Percentiles rank a stretch among this genome's conserved stretches.
These are phyloP conservation scores for Onychostoma macrolepis DNA, from an alignment of 2,113 vertebrate genomes.

Conservation along the genomic window DNA sequence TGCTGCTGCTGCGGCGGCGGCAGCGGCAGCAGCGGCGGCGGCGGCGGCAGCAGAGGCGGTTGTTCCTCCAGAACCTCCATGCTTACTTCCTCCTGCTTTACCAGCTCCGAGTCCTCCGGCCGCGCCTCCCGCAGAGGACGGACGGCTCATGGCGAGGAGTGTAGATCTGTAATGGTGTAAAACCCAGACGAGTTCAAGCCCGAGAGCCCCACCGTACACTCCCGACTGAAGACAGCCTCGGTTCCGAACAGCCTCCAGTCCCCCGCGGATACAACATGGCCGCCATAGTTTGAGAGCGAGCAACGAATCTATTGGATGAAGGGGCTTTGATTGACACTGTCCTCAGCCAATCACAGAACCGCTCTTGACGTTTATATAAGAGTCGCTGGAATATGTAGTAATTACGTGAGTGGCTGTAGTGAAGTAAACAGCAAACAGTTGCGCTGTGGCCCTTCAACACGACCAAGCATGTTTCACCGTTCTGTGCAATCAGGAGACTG, in stretches of 20 bases:
- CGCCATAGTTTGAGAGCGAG: slow-evolving; percentile 64
- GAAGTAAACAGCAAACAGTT: slow-evolving; percentile 11
- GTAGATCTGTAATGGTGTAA: slow-evolving; percentile 28
- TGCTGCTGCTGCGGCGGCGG: too few species aligned
- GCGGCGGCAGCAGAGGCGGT: slow-evolving; percentile 53
- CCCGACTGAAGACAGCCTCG: slow-evolving; percentile 58
- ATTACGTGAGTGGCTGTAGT: neutral
- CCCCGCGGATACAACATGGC: slow-evolving; percentile 76
- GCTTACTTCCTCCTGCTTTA: slow-evolving; percentile 73
- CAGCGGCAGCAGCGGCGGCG: too few species aligned
- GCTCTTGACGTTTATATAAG: slow-evolving; percentile 35
- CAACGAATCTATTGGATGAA: slow-evolving; percentile 57
- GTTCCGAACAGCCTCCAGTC: slow-evolving; percentile 55
- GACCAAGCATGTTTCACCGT: neutral
- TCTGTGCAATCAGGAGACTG: neutral
- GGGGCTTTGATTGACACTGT: slow-evolving; percentile 50
- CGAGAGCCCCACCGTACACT: slow-evolving; percentile 36
- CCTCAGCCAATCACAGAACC: slow-evolving; percentile 64
- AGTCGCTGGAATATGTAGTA: slow-evolving; percentile 36
- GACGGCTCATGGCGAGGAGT: slow-evolving; percentile 74
- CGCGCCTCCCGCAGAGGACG: slow-evolving; percentile 73
- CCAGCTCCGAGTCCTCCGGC: slow-evolving; percentile 73
- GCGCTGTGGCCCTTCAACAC: neutral
- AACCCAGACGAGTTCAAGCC: slow-evolving; percentile 32
- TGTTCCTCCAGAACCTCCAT: slow-evolving; percentile 66